Evolutionary conservation across 2,113 vertebrate species (phyloP).

Genomic region (Sapajus apella): DNA sequence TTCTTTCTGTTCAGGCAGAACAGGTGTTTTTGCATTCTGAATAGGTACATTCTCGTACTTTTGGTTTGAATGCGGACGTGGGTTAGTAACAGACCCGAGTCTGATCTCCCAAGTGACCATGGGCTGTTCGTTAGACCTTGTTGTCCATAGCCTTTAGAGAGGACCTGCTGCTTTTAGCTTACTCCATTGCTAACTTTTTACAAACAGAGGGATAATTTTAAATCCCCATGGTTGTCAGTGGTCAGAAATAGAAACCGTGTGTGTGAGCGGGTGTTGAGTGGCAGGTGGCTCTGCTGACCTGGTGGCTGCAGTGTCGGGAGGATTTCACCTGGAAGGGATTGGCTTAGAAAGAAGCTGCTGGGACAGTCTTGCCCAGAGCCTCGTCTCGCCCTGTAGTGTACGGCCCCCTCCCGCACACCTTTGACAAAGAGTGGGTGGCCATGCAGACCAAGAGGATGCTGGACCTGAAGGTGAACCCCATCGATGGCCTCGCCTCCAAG

Average conservation of each 20-base stretch:
- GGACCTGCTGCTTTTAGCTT: background rate
- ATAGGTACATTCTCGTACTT: rapidly evolving
- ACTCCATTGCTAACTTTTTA: background rate
- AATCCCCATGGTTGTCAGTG: background rate
- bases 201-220: background rate
- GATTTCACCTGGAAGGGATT: rapidly evolving
- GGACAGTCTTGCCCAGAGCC: background rate
- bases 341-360: background rate
- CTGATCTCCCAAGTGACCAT: background rate
- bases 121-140: background rate
- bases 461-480: slow-evolving; percentile 93
- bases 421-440: slow-evolving; percentile 88
- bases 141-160: rapidly evolving
- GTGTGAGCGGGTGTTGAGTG: background rate
- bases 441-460: slow-evolving; percentile 93
- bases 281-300: background rate
- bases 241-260: background rate
- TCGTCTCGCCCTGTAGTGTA: slow-evolving; percentile 85
- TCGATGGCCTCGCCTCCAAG: slow-evolving; percentile 90
- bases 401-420: slow-evolving; percentile 90
- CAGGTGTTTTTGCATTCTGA: background rate
- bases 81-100: background rate
- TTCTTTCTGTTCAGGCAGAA: background rate
- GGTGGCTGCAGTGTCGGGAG: background rate
- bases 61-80: rapidly evolving